Evolutionary conservation across 1,140 invertebrate genomes (phyloP).

Genomic region (Melipona quadrifasciata): DNA sequence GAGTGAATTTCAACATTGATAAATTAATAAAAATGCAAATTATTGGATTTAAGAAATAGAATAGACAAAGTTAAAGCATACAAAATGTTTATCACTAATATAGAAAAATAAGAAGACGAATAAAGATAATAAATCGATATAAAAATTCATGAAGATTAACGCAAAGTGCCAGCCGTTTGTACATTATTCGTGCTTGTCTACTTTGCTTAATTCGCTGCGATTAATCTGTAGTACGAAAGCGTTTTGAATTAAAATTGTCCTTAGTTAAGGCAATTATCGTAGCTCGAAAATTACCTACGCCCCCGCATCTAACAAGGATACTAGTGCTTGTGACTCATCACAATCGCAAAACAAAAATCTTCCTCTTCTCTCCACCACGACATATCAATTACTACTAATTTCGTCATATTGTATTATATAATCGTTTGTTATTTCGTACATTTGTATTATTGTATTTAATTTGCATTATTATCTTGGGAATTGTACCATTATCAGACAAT

Average conservation of each 20-base stretch:
- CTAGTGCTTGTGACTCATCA: constrained; percentile 60
- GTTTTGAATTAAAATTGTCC: constrained; percentile 73
- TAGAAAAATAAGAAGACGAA: background rate
- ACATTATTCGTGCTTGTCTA: constrained; percentile 8
- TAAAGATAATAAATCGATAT: background rate
- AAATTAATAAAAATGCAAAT: background rate
- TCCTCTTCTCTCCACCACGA: background rate
- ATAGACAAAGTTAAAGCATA: background rate
- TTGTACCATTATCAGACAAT: too few species aligned
- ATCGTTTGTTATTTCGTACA: background rate
- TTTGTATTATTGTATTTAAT: too few species aligned
- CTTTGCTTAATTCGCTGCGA: constrained; percentile 63
- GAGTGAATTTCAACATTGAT: background rate
- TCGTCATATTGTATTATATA: constrained; percentile 38
- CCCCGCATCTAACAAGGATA: constrained; percentile 73
- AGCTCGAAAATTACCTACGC: constrained; percentile 73
- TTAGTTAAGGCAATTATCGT: constrained; percentile 79
- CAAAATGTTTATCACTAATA: too few species aligned
- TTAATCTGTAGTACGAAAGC: constrained; percentile 66
- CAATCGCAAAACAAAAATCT: constrained; percentile 51
- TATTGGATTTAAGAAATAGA: background rate
- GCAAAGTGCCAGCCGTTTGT: background rate
- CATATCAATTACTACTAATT: constrained; percentile 33
- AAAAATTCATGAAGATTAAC: background rate
- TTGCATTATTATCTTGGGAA: too few species aligned